Evolutionary conservation across 1,140 invertebrate species (phyloP).

Genomic region (Danaus melanippus): DNA sequence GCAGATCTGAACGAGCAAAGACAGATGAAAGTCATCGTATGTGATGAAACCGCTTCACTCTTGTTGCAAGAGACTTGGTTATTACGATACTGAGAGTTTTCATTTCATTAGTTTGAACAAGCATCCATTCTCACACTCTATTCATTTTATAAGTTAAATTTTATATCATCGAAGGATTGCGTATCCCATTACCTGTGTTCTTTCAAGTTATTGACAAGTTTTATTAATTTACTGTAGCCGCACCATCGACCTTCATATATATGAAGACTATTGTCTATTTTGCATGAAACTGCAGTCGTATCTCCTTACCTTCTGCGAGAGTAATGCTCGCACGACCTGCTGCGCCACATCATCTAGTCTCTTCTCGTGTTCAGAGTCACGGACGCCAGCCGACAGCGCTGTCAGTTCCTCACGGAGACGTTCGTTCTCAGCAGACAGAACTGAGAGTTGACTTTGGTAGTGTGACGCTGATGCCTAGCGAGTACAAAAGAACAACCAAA

Average conservation of each 20-base stretch:
- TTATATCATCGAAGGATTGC: no score
- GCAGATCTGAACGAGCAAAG: no score
- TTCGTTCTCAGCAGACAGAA: constrained; percentile 83
- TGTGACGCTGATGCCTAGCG: constrained; percentile 81
- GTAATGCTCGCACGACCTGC: constrained; percentile 82
- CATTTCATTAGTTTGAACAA: no score
- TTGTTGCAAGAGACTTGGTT: no score
- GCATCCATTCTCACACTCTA: no score
- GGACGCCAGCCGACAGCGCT: constrained; percentile 63
- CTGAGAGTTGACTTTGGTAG: constrained; percentile 80
- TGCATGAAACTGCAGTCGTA: neutral
- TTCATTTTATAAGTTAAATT: no score
- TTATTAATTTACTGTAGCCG: no score
- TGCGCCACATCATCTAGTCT: constrained; percentile 67
- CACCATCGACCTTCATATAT: neutral
- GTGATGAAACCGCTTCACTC: no score
- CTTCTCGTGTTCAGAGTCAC: constrained; percentile 75
- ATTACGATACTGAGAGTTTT: no score
- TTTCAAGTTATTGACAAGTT: no score
- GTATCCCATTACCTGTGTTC: no score
- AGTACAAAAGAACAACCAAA: constrained; percentile 3
- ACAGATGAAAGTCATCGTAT: no score
- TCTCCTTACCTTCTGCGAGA: constrained; percentile 83
- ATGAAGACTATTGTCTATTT: constrained; percentile 11
- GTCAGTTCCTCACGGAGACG: constrained; percentile 74